These are phyloP conservation scores for Cryptus armator DNA, from an alignment of 2,888 invertebrate genomes.

Conservation along the genomic window DNA sequence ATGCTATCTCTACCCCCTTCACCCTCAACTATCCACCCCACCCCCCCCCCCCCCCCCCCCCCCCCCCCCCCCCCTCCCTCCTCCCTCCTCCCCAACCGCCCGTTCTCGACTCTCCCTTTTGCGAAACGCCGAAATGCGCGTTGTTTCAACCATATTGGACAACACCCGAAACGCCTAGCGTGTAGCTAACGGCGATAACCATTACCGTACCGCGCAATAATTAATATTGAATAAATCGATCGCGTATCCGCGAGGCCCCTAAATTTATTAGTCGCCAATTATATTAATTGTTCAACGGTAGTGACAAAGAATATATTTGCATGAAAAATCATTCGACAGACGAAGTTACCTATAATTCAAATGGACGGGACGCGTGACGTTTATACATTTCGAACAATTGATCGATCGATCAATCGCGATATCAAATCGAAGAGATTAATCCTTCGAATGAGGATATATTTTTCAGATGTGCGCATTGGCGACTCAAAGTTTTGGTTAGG, in stretches of 20 bases:
- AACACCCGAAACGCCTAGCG: not conserved
- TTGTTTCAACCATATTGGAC: constrained; percentile 39
- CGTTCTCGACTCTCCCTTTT: not conserved
- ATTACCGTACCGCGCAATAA: constrained; percentile 43
- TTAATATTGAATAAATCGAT: constrained; percentile 57
- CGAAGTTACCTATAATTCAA: not conserved
- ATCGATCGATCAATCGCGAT: not conserved
- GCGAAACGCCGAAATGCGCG: constrained; percentile 24
- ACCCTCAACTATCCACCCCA: constrained; percentile 8
- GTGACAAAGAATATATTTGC: not conserved
- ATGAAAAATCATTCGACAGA: not conserved
- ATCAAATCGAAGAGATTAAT: too few species aligned
- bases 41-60: not conserved
- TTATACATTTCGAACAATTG: not conserved
- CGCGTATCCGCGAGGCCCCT: not conserved
- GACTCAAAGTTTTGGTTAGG: too few species aligned
- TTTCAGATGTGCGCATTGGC: too few species aligned
- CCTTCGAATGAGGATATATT: too few species aligned
- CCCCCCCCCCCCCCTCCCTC: not conserved
- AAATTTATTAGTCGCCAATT: constrained; percentile 21
- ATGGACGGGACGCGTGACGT: not conserved
- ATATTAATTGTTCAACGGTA: not conserved
- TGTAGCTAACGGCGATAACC: constrained; percentile 28
- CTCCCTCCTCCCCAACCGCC: not conserved
- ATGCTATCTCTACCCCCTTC: not conserved